Evolutionary conservation across 2,797 vertebrate species (phyloP).

Genomic region (Mormyrops attenuatus): DNA sequence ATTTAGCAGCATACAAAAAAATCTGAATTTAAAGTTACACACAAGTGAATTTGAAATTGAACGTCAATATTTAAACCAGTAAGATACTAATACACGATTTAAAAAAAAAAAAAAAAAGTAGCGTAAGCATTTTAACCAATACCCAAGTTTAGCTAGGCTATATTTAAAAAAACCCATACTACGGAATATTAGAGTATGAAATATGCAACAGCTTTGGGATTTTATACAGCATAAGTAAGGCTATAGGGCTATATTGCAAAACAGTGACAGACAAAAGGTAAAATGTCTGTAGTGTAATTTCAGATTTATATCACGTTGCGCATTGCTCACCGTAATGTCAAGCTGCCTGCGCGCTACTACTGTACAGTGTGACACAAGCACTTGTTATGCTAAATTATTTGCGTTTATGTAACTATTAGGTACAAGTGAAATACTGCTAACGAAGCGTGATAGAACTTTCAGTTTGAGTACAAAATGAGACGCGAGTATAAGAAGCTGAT

Average conservation of each 20-base stretch:
- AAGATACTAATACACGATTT: background rate
- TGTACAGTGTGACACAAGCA: background rate
- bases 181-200: background rate
- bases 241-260: background rate
- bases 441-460: background rate
- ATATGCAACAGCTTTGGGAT: background rate
- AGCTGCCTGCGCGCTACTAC: background rate
- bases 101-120: background rate
- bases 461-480: background rate
- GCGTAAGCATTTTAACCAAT: background rate
- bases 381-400: background rate
- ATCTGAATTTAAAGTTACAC: background rate
- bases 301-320: background rate
- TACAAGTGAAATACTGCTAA: background rate
- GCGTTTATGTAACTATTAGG: background rate
- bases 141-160: background rate
- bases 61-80: background rate
- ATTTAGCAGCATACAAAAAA: background rate
- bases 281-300: background rate
- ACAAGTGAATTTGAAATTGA: background rate
- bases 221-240: background rate
- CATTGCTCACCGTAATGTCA: background rate
- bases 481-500: background rate
- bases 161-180: background rate
- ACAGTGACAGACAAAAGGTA: background rate